Percentiles rank a stretch among this genome's conserved stretches.
These are phyloP conservation scores for Pachyramphus minor DNA, from an alignment of 2,113 vertebrate genomes.

Conservation along the genomic window DNA sequence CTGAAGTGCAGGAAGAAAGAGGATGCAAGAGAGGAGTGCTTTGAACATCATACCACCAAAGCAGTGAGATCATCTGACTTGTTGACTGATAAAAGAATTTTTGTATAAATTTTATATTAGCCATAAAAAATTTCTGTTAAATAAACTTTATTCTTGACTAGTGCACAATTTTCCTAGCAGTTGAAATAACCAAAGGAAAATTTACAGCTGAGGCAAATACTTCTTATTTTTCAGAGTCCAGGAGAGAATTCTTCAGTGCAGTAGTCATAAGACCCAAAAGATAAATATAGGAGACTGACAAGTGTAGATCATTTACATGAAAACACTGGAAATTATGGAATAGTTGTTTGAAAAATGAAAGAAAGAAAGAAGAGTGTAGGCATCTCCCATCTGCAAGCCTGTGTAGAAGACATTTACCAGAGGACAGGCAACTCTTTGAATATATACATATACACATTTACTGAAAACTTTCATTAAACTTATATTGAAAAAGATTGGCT, in stretches of 20 bases:
- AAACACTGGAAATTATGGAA: background rate
- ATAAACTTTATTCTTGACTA: background rate
- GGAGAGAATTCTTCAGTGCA: background rate
- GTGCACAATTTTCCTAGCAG: background rate
- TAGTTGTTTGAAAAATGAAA: background rate
- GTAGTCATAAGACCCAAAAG: background rate
- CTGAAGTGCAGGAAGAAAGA: background rate
- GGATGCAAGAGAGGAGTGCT: rapidly evolving
- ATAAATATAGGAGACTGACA: background rate
- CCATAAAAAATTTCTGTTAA: background rate
- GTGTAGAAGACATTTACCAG: background rate
- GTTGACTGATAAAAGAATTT: background rate
- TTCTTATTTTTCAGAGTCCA: background rate
- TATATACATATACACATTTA: rapidly evolving
- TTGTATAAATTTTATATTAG: background rate
- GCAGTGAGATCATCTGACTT: background rate
- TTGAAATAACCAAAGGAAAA: background rate
- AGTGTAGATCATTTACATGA: background rate
- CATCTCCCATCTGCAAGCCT: background rate
- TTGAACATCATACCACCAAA: background rate
- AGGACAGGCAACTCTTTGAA: background rate
- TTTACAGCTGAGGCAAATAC: background rate
- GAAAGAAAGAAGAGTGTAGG: too few species aligned
- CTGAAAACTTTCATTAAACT: background rate
- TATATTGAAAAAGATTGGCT: background rate